Evolutionary conservation across 2,797 vertebrate genomes (phyloP), one percentile per base, ranked within the genome.

Genomic region (Cirrhinus molitorella): DNA sequence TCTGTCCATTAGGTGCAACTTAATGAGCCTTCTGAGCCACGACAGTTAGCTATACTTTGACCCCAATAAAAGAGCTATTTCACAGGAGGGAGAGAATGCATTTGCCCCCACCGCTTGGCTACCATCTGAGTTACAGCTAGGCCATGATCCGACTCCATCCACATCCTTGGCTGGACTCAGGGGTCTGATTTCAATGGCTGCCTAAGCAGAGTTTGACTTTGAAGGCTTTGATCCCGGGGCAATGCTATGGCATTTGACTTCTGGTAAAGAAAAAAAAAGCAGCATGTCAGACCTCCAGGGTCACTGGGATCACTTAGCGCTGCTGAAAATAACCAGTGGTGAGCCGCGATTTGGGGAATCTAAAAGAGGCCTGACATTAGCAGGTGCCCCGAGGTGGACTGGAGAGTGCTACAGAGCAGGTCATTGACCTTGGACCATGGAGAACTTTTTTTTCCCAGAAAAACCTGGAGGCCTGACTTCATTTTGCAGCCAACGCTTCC

Each of bases 271-370:
- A 79, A 63, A 75, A 55, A 93, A 92, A 93, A 89, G 89, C 89
- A 91, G 90, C 81, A 89, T 92, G 92, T 94, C 91, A 93, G 94
- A 95, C 93, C 93, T 92, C 90, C 90, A 85, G 92, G 94, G 94
- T 95, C 95, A 94, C 92, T 83, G 90, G 90, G 93, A 95, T 95
- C 94, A 94, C 93, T 95, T 95, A 94, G 92, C 90, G 83, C 89
- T 25, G 94, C 93, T 94, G 94, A 95, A 95, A 94, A 95, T 94
- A 95, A 95, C 94, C 95, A 93, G 93, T 95, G 91, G 90, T 89
- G 90, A 94, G 92, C 92, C 90, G 87, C 25, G 88, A 91, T 92
- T 81, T 93, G 85, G 92, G 89, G 92, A 92, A 95, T 94, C 90
- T 90, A 92, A 90, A 90, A 91, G 89, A 89, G 92, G 92, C 87